These are phyloP conservation scores for Coturnix japonica DNA, from an alignment of 2,113 vertebrate genomes.

Conservation along the genomic window DNA sequence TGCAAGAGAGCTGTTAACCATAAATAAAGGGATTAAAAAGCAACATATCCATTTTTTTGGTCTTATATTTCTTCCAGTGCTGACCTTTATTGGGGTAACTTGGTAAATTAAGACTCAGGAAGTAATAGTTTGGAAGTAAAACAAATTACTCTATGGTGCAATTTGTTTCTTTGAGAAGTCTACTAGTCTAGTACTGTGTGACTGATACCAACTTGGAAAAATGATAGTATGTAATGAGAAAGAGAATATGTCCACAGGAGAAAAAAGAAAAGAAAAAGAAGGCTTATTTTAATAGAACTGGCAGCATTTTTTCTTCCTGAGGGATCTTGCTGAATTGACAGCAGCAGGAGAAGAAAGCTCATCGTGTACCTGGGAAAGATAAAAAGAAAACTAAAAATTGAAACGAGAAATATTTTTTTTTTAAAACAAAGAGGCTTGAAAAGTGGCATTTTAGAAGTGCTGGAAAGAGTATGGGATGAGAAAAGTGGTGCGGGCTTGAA, in stretches of 20 bases:
- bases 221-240: not conserved
- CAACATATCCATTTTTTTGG: not conserved
- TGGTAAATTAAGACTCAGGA: not conserved
- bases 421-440: slow-evolving; percentile 30
- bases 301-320: not conserved
- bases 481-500: slow-evolving; percentile 44
- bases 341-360: not conserved
- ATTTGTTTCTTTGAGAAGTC: not conserved
- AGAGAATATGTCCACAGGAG: not conserved
- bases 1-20: not conserved
- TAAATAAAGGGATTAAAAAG: not conserved
- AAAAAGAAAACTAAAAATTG: slow-evolving; percentile 20
- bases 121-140: not conserved
- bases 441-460: slow-evolving; percentile 35
- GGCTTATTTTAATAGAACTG: not conserved
- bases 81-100: not conserved
- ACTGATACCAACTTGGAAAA: not conserved
- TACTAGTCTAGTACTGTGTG: not conserved
- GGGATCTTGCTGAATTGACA: not conserved
- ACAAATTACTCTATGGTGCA: not conserved
- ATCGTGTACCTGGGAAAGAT: not conserved
- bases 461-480: slow-evolving; percentile 23
- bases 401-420: not conserved
- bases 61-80: not conserved
- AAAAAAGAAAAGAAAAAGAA: not conserved